A percentile compares a stretch with the other conserved stretches of the same genome.
phyloP scores from a whole-genome alignment of 2,113 vertebrate genomes.

The Malurus alboscapulatus region DNA sequence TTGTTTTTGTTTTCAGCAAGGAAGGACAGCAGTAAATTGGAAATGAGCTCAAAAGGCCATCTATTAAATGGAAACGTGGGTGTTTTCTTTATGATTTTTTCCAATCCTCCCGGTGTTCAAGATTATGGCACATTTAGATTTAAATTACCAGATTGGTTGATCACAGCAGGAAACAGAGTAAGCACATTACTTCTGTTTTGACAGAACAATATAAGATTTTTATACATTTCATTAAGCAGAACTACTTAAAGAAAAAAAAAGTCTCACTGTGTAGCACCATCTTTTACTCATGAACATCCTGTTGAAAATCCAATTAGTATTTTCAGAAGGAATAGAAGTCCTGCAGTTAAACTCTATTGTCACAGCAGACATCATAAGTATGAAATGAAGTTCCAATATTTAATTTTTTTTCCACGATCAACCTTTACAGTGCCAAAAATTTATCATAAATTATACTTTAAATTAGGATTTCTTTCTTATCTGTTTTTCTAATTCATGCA shows the following conservation, averaged over 20 bases:
- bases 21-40: constrained; percentile 33
- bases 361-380: not conserved
- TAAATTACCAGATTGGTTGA: constrained; percentile 64
- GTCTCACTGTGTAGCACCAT: not conserved
- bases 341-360: constrained; percentile 16
- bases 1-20: constrained; percentile 47
- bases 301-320: constrained; percentile 45
- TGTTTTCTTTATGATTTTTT: constrained; percentile 27
- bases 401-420: not conserved
- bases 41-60: constrained; percentile 47
- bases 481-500: not conserved
- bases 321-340: constrained; percentile 26
- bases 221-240: constrained; percentile 62
- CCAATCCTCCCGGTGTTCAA: constrained; percentile 34
- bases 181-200: constrained; percentile 68
- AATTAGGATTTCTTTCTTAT: not conserved
- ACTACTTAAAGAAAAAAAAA: constrained; percentile 33
- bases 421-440: not conserved
- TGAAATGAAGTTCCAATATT: not conserved
- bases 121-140: constrained; percentile 69
- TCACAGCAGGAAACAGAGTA: constrained; percentile 63
- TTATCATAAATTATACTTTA: constrained; percentile 40
- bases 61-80: constrained; percentile 47
- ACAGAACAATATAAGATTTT: constrained; percentile 64
- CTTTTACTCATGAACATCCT: constrained; percentile 36